Evolutionary conservation across 2,113 vertebrate species (phyloP).

Genomic region (Panthera leo): DNA sequence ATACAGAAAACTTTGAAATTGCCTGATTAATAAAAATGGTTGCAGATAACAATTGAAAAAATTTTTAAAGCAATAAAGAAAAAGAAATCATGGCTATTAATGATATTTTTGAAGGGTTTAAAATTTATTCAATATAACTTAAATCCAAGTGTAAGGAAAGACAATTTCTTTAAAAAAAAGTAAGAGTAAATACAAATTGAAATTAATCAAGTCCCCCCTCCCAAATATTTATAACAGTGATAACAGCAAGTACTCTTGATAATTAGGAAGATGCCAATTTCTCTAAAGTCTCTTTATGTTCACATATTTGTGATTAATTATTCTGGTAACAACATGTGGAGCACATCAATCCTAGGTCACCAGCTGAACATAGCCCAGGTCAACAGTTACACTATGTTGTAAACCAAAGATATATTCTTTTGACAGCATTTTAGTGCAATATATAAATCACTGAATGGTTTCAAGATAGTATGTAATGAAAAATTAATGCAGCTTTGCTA

Average conservation of each 20-base stretch:
- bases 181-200: background rate
- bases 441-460: background rate
- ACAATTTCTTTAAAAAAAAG: background rate
- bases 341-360: background rate
- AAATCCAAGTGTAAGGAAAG: background rate
- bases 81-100: background rate
- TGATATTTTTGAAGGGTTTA: background rate
- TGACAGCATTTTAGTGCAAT: background rate
- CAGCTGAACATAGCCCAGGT: background rate
- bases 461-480: background rate
- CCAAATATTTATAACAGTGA: background rate
- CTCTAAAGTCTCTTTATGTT: background rate
- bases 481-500: background rate
- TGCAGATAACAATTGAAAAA: background rate
- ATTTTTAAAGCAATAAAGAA: background rate
- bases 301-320: conserved; percentile 24
- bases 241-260: background rate
- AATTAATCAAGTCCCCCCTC: background rate
- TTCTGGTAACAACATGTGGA: background rate
- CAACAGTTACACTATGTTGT: background rate
- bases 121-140: background rate
- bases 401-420: conserved; percentile 37
- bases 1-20: conserved; percentile 5
- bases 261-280: conserved; percentile 5
- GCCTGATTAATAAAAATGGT: background rate